Evolutionary conservation across 2,888 invertebrate species (phyloP), one percentile per base, ranked within the genome.

Genomic region (Acrocyrtus sp.): DNA sequence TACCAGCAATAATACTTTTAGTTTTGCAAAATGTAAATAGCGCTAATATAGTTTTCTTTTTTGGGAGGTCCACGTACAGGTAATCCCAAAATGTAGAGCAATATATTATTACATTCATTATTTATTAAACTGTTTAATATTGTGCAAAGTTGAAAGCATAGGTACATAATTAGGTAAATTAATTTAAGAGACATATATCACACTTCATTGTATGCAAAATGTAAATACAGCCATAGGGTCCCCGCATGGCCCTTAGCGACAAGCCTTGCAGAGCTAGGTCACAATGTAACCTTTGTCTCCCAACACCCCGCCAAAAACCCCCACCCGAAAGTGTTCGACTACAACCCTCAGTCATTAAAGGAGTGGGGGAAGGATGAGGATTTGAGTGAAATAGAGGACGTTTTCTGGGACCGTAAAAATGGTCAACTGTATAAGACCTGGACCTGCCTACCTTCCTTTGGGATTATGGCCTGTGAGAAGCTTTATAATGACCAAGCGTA

Each of bases 191-290:
- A n/a, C n/a, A n/a, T n/a, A n/a, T n/a, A n/a, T n/a, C n/a, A n/a
- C n/a, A n/a, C n/a, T n/a, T n/a, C n/a, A n/a, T n/a, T n/a, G n/a
- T n/a, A n/a, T n/a, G n/a, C n/a, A n/a, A n/a, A n/a, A n/a, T n/a
- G n/a, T n/a, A n/a, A n/a, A n/a, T 78, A 80, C 72, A 75, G 75
- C 50, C 77, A 78, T 19, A 72, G 78, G 1, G 73, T 80, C 4
- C 47, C 68, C 0, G 70, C 74, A 3, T 80, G 80, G 80, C 80
- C 80, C 6, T 61, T 80, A 1, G 74, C 78, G 6, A 73, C 75
- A 63, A 58, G 51, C 41, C 66, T 80, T 6, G 60, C 66, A 0
- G 70, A 68, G 1, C 22, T 53, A 5, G 78, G 78, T 22, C 80
- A 80, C 58, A 51, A 72, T 57, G 67, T 80, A 5, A 77, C 78